Evolutionary conservation across 2,113 vertebrate genomes (phyloP).

Genomic region (Thalassarche chlororhynchos): DNA sequence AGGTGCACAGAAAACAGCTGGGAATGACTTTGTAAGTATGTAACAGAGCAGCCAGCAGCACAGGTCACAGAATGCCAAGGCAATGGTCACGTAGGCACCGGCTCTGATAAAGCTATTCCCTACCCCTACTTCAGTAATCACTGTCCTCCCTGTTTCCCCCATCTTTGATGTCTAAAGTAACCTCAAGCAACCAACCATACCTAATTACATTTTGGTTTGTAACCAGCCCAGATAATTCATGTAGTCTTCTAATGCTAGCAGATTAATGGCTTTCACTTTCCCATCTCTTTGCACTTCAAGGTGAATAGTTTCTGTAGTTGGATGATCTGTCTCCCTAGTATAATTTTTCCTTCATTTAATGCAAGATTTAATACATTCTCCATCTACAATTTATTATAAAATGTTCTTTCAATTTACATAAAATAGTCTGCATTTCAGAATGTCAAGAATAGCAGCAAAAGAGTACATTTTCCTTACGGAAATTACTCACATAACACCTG

Average conservation of each 20-base stretch:
- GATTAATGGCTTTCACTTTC: slow-evolving; percentile 16
- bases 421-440: slow-evolving; percentile 17
- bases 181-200: neutral
- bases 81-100: neutral
- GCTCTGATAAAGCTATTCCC: neutral
- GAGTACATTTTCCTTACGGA: neutral
- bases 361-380: neutral
- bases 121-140: neutral
- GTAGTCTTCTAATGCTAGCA: neutral
- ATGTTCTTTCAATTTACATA: slow-evolving; percentile 2
- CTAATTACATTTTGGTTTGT: neutral
- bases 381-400: neutral
- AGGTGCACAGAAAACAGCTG: neutral
- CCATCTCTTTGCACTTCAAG: neutral
- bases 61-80: neutral
- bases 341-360: slow-evolving; percentile 19
- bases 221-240: neutral
- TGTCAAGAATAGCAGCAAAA: neutral
- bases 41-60: neutral
- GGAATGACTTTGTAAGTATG: neutral
- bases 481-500: neutral
- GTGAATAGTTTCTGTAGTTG: neutral
- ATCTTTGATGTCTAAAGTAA: neutral
- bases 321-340: neutral
- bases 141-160: neutral